phyloP scores from a whole-genome alignment of 2,113 vertebrate species.

The Hymenochirus boettgeri region DNA sequence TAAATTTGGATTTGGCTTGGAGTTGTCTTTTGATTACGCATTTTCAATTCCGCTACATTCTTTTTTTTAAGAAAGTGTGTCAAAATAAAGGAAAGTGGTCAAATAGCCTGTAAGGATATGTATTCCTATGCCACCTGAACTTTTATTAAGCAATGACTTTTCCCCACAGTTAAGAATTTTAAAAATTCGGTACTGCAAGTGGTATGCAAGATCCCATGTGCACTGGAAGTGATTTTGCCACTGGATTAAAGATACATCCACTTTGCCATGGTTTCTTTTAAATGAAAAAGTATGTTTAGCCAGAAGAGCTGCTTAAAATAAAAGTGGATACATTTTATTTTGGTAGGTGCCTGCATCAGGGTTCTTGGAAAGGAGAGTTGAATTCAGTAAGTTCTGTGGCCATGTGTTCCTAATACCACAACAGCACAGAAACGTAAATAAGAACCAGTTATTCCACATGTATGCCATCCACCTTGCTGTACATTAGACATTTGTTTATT shows the following conservation, averaged over 20 bases:
- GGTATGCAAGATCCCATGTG: conserved; percentile 8
- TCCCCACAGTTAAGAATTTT: neutral
- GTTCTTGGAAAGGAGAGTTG: conserved; percentile 2
- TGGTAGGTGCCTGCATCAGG: neutral
- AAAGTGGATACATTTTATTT: conserved; percentile 15
- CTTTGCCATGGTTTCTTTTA: conserved; percentile 17
- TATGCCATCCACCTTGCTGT: conserved; percentile 11
- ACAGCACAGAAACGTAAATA: conserved; percentile 23
- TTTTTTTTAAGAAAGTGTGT: conserved; percentile 7
- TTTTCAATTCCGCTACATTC: conserved; percentile 44
- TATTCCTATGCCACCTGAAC: conserved; percentile 39
- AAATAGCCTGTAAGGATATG: conserved; percentile 2
- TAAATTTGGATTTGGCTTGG: conserved; percentile 57
- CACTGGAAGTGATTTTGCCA: conserved; percentile 14
- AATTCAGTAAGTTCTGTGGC: conserved; percentile 5
- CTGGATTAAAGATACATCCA: neutral
- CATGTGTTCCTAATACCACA: too few species aligned
- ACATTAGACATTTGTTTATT: conserved; percentile 5
- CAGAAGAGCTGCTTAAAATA: conserved; percentile 12
- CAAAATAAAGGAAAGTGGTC: neutral
- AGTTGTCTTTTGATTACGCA: conserved; percentile 52
- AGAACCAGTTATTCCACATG: neutral
- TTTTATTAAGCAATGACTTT: conserved; percentile 6
- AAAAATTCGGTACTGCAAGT: conserved; percentile 28
- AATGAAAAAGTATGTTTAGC: conserved; percentile 18